Conservation (phyloP, 1,140 invertebrate genomes). For the Leucophenga varia region DNA sequence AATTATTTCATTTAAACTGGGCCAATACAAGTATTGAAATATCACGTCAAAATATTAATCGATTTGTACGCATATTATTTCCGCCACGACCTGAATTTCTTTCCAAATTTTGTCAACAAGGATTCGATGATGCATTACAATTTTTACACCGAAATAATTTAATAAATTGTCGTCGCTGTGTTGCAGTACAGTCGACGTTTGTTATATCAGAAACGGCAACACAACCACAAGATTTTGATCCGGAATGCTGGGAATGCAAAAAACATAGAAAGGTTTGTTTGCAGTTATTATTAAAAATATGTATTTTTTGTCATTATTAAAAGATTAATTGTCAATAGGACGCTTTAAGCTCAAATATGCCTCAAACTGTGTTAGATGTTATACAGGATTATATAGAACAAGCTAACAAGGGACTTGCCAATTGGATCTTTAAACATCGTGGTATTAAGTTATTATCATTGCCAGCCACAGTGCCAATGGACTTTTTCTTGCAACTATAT, state of each 20-base stretch:
- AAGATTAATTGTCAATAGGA: conserved; percentile 63
- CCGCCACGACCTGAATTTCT: conserved; percentile 91
- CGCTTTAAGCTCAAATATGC: conserved; percentile 80
- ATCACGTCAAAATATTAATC: conserved; percentile 88
- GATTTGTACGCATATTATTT: conserved; percentile 88
- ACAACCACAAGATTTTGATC: conserved; percentile 74
- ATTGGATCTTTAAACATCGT: conserved; percentile 83
- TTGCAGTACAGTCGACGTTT: conserved; percentile 80
- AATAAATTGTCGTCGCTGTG: conserved; percentile 81
- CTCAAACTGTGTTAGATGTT: conserved; percentile 79
- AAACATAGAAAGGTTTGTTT: conserved; percentile 72
- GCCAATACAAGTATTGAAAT: conserved; percentile 95
- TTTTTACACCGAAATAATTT: conserved; percentile 91
- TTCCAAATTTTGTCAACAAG: conserved; percentile 95
- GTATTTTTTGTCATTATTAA: not conserved
- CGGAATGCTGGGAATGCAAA: conserved; percentile 81
- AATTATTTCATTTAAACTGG: conserved; percentile 85
- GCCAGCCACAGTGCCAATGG: conserved; percentile 82
- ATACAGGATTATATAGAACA: conserved; percentile 91
- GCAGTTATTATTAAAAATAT: not conserved
- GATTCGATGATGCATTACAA: conserved; percentile 92
- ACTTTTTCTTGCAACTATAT: conserved; percentile 80
- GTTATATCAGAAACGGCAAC: conserved; percentile 67
- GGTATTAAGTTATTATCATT: conserved; percentile 79
- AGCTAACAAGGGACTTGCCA: conserved; percentile 85